Percentiles rank a stretch among this genome's conserved stretches.
Conservation (phyloP, 2,888 invertebrate genomes). For the Glyphotaelius pellucidus region DNA sequence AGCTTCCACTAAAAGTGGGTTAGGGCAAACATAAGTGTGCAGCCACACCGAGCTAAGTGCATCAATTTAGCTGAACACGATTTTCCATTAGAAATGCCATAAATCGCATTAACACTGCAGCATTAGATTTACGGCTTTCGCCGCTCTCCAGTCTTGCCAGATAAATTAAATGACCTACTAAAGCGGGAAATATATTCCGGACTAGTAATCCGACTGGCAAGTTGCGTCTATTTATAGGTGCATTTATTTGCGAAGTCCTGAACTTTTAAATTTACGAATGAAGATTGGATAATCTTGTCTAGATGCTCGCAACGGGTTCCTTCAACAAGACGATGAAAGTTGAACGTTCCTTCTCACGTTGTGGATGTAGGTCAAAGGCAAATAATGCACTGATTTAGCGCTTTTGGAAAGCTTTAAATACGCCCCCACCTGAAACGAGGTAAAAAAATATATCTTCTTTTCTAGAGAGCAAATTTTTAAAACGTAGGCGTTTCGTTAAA, state of each 20-base stretch:
- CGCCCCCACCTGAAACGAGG: no score
- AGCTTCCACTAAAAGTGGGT: not conserved
- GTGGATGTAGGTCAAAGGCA: not conserved
- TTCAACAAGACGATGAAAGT: not conserved
- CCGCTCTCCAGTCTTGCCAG: not conserved
- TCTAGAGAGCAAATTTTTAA: no score
- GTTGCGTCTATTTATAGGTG: not conserved
- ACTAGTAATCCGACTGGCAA: not conserved
- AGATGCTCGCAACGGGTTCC: not conserved
- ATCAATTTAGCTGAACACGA: constrained; percentile 2
- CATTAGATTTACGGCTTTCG: not conserved
- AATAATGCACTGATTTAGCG: not conserved
- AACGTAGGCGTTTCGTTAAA: no score
- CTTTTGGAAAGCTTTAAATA: not conserved
- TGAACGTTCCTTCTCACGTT: not conserved
- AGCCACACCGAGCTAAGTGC: not conserved
- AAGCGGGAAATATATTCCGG: not conserved
- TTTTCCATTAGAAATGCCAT: constrained; percentile 2
- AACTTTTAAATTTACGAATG: not conserved
- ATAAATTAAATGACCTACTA: not conserved
- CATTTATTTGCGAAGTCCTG: not conserved
- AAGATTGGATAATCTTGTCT: not conserved
- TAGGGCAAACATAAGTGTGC: not conserved
- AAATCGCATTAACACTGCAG: not conserved
- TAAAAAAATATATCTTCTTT: no score